A percentile compares a stretch with the other conserved stretches of the same genome.
Conservation (phyloP, 2,113 vertebrate genomes). For the Zapus hudsonius region DNA sequence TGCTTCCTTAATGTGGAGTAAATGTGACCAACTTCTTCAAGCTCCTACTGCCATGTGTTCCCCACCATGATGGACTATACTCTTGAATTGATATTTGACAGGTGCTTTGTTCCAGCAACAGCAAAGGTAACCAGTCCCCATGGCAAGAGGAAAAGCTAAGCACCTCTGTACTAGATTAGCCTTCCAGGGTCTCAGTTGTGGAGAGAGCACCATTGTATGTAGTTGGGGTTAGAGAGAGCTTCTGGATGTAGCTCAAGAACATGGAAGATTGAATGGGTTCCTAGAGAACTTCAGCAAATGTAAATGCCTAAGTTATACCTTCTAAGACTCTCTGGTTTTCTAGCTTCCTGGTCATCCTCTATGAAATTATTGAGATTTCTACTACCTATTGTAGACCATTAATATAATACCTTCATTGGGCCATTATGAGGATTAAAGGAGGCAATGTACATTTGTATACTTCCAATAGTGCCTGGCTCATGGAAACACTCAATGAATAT, state of each 20-base stretch:
- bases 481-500: slow-evolving; percentile 42
- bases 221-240: background rate
- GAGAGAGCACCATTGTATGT: background rate
- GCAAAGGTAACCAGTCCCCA: no score
- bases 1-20: no score
- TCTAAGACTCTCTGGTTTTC: background rate
- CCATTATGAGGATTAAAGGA: slow-evolving; percentile 11
- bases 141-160: background rate
- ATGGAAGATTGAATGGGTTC: background rate
- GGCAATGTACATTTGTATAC: background rate
- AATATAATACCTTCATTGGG: background rate
- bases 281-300: background rate
- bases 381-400: background rate
- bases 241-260: background rate
- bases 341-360: slow-evolving; percentile 3
- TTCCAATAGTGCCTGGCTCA: background rate
- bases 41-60: no score
- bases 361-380: background rate
- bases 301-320: background rate
- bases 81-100: no score
- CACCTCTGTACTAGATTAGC: background rate
- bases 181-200: background rate
- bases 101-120: no score
- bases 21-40: no score
- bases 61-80: no score